Percentiles rank a stretch among this genome's conserved stretches.
Evolutionary conservation across 2,888 invertebrate genomes (phyloP).

Genomic region (Caenorhabditis sp.): DNA sequence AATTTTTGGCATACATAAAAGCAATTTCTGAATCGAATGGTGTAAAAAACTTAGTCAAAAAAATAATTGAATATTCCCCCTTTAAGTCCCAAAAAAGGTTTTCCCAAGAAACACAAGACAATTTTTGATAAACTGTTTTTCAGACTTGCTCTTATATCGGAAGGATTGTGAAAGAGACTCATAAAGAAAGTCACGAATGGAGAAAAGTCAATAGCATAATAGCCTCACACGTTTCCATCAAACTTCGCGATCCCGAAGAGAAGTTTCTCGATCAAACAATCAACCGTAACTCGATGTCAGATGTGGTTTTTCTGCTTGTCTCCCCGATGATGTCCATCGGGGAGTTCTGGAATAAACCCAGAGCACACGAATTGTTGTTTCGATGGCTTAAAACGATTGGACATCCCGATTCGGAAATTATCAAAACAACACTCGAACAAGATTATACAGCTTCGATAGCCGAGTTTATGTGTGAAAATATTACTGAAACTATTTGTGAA

Average conservation of each 20-base stretch:
- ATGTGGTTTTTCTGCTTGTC: conserved; percentile 60
- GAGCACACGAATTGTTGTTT: conserved; percentile 4
- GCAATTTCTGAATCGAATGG: no score
- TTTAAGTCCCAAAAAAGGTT: no score
- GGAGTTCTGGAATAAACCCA: conserved; percentile 11
- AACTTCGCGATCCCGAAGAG: conserved; percentile 36
- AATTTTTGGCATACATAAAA: no score
- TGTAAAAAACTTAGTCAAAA: no score
- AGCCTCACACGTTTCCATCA: conserved; percentile 13
- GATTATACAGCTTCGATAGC: background rate
- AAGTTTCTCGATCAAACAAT: conserved; percentile 38
- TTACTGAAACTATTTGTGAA: conserved; percentile 3
- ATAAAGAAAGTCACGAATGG: conserved; percentile 27
- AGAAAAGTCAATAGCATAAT: conserved; percentile 25
- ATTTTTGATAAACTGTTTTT: background rate
- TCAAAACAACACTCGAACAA: conserved; percentile 8
- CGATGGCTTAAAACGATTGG: conserved; percentile 48
- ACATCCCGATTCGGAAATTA: conserved; percentile 33
- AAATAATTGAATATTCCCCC: no score
- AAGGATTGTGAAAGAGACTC: conserved; percentile 16
- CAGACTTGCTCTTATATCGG: conserved; percentile 9
- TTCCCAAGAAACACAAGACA: background rate
- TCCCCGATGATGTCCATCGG: conserved; percentile 54
- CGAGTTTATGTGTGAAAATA: conserved; percentile 6
- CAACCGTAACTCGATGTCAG: conserved; percentile 26